Evolutionary conservation across 64 coral and sea anemone species (phyloP), one percentile per base, ranked within the genome.

Genomic region (Dendrophyllia cribrosa): DNA sequence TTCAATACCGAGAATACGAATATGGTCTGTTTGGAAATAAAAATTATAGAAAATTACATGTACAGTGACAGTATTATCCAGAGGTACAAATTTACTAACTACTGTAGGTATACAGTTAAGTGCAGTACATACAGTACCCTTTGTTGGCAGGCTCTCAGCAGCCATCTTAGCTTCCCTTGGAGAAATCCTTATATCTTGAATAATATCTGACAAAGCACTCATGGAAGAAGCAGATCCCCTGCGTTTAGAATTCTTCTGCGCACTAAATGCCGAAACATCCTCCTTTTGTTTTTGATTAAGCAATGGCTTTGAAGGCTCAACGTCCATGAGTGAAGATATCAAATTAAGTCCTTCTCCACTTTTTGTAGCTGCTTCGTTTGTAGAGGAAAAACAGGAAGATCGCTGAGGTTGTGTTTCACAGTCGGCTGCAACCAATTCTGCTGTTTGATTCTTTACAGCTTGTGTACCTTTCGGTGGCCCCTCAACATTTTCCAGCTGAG

Each of bases 131-230:
- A 34, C 34, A 34, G 34, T 83, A 83, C 80, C 80, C 63, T 83
- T 51, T 23, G 80, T 66, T 49, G 80, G 44, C 63, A 66, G 11
- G 8, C 16, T 66, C 5, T 51, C 61, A 50, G 80, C 45, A 12
- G 80, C 60, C 25, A 67, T 23, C 5, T 50, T 66, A 66, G 80
- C 80, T 67, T 83, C 80, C 14, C 43, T n/a, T 67, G 59, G 43
- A 83, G 80, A 83, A 67, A 66, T 83, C 58, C 9, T 67, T 8
- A 83, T 66, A 13, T 83, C 80, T 51, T 83, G 80, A 50, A 83
- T 83, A 66, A 83, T 83, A 67, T 83, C 80, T 12, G 80, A 83
- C 61, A 83, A 21, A 5, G 60, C 19, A 50, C 80, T 64, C 1
- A 45, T n/a, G 14, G 80, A 83, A 6, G 80, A 83, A 22, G 43